A percentile compares a stretch with the other conserved stretches of the same genome.
phyloP scores from a whole-genome alignment of 1,140 invertebrate species.

The Centruroides vittatus region DNA sequence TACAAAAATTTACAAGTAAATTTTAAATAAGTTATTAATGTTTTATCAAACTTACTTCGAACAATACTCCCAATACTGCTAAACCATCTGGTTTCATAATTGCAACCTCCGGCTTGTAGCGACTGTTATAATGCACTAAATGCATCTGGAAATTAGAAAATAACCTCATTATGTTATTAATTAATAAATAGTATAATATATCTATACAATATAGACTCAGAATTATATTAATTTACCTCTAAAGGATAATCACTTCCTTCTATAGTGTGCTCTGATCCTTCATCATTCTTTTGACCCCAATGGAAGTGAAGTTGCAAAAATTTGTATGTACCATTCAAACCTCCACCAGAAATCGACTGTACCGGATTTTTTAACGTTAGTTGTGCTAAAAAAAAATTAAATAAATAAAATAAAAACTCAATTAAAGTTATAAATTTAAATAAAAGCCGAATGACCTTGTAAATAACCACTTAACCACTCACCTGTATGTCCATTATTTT shows the following conservation, averaged over 20 bases:
- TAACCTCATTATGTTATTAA: not conserved
- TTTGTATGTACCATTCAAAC: constrained; percentile 50
- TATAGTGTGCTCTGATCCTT: constrained; percentile 77
- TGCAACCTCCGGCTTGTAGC: constrained; percentile 41
- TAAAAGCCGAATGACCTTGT: too few relatives aligned
- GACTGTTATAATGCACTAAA: constrained; percentile 48
- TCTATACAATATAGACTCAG: not conserved
- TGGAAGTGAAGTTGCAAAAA: constrained; percentile 74
- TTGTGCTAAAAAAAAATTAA: constrained; percentile 14
- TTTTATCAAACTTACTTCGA: constrained; percentile 36
- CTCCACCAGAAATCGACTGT: constrained; percentile 31
- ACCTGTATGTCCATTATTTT: constrained; percentile 31
- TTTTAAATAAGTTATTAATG: too few relatives aligned
- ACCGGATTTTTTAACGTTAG: constrained; percentile 35
- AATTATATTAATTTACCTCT: constrained; percentile 17
- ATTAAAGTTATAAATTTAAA: too few relatives aligned
- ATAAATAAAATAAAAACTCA: not conserved
- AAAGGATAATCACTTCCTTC: constrained; percentile 41
- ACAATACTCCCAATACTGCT: constrained; percentile 51
- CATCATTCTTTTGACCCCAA: constrained; percentile 62
- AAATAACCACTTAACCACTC: constrained; percentile 19
- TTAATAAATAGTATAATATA: not conserved
- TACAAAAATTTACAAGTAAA: not conserved
- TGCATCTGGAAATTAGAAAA: constrained; percentile 38
- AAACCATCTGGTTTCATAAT: constrained; percentile 42